Evolutionary conservation across 2,888 invertebrate genomes (phyloP), one percentile per base, ranked within the genome.

Genomic region (Therioaphis trifolii): DNA sequence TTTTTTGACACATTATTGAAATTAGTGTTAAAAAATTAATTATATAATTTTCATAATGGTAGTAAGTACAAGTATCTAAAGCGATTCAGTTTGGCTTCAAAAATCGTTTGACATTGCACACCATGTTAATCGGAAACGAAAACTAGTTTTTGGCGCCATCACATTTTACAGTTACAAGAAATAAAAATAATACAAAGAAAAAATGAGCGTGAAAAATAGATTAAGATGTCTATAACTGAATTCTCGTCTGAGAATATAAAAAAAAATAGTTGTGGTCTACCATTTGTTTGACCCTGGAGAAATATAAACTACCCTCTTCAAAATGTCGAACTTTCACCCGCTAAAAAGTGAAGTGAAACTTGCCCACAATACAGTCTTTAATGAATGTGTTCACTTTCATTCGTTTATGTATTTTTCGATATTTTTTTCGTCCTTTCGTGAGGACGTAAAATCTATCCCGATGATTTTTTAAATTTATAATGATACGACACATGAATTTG

Each of bases 261-360:
- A 21, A 35, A 77, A 49, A 76, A 46, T 29, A 66, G 29, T 29
- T 49, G 21, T 0, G 21, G 63, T 35, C 15, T 35, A 63, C 21
- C n/a, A 49, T 29, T 29, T 46, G 46, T 61, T 49, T 77, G 77
- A 49, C 77, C 75, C 43, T 12, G 29, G 4, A 49, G 21, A 4
- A 21, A 66, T 35, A 77, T 49, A 66, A 77, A 77, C 49, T 77
- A 77, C 77, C 77, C 77, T 77, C 63, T 66, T 77, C 77, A 66
- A 77, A 66, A 77, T 21, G 49, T 77, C 66, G 63, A 77, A 66
- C 49, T 66, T 77, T 66, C 49, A 49, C 29, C 21, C 35, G 12
- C 49, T 49, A 29, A 76, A 76, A 49, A 63, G 29, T 15, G 63
- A 77, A 66, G 49, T 66, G 29, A 66, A 77, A 66, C 49, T 66